A percentile compares a stretch with the other conserved stretches of the same genome.
These are phyloP conservation scores for Leptopilina boulardi DNA, from an alignment of 1,140 invertebrate genomes.

Conservation along the genomic window DNA sequence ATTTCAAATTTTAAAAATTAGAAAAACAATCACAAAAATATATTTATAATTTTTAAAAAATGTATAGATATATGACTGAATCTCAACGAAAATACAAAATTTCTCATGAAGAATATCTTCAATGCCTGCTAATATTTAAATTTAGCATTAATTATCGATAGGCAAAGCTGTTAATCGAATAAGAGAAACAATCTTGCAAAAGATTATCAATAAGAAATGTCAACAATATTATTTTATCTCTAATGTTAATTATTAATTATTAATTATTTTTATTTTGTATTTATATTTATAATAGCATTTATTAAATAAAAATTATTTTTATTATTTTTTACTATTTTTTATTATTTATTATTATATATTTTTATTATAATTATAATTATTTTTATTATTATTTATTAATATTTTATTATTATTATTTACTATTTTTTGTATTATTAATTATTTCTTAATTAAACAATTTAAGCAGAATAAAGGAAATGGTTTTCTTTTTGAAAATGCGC, in stretches of 20 bases:
- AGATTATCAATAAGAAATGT: neutral
- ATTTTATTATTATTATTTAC: neutral
- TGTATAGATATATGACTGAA: no score
- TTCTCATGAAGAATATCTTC: neutral
- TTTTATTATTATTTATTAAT: no score
- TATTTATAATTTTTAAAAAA: no score
- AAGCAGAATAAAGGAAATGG: conserved; percentile 1
- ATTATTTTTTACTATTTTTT: neutral
- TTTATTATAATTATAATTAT: neutral
- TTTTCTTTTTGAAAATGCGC: neutral
- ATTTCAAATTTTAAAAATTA: no score
- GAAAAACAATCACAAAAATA: no score
- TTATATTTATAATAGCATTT: no score
- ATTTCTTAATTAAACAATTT: neutral
- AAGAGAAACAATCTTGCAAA: conserved; percentile 24
- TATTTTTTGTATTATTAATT: neutral
- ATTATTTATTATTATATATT: neutral
- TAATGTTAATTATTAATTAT: neutral
- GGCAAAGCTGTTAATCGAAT: conserved; percentile 5
- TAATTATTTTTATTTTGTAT: no score
- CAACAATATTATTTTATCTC: neutral
- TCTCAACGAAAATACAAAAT: neutral
- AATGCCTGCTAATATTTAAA: neutral
- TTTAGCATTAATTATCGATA: conserved; percentile 11
- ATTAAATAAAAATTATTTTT: no score